Base-by-base conservation (phyloP, 2,888 invertebrate genomes). In the Napeogenes sylphis region DNA sequence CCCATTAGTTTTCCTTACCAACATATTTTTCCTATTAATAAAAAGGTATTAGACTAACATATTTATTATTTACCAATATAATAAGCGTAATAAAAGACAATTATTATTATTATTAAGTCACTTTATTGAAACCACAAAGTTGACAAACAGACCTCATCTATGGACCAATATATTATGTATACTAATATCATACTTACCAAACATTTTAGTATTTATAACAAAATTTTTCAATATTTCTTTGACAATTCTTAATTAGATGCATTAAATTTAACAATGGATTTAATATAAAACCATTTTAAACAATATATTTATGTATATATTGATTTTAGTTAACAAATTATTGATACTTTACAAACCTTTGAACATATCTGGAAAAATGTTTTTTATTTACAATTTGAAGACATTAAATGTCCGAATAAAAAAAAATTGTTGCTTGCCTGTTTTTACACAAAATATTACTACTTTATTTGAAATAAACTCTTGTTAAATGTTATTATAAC, bases 91-190 rank as follows among this genome's bases (percentile, higher is more conserved):
- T 71, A 62, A 71, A 73, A 69, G 63, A 59, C 63, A 64, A 76
- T 76, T 61, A 21, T 76, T 61, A 21, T 76, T 61, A 79, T 83
- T 68, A 82, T 86, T 86, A 88, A 87, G 84, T 89, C 87, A 83
- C 87, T 90, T 90, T 90, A 89, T 87, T 85, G 79, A 85, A 89
- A 87, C 88, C 90, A 90, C 87, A 83, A 83, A 81, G 77, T 82
- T 85, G 86, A 87, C 88, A 86, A 81, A 71, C 80, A 77, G 79
- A 85, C 88, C 89, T 84, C 89, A 90, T 86, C 90, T 87, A 90
- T 88, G 87, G 85, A 82, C 75, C 80, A 74, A 73, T 64, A 54
- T 58, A 58, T 46, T 42, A 42, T 42, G 30, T 51, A 30, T 53
- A 14, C 32, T 45, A 55, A 54, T 45, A 45, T 14, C n/a, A 59